phyloP scores from a whole-genome alignment of 92 coral and sea anemone species.

The Porites evermanni region DNA sequence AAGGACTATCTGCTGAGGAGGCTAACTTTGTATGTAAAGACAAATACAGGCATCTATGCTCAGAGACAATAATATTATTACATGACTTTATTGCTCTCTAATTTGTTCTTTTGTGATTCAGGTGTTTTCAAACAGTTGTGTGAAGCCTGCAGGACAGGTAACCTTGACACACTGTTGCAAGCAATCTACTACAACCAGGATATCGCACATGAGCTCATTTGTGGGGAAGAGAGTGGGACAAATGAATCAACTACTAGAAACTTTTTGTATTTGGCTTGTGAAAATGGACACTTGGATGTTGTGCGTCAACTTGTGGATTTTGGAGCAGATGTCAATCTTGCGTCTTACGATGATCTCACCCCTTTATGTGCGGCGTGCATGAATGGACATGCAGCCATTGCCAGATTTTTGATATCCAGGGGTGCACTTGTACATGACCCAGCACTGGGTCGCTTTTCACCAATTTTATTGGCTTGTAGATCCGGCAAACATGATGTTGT shows the following conservation, averaged over 20 bases:
- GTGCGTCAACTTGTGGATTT: slow-evolving; percentile 80
- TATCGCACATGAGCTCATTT: slow-evolving; percentile 61
- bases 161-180: slow-evolving; percentile 79
- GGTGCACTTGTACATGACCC: slow-evolving; percentile 78
- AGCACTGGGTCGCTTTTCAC: slow-evolving; percentile 58
- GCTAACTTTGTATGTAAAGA: no score
- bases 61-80: not conserved
- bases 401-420: slow-evolving; percentile 63
- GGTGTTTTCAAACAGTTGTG: slow-evolving; percentile 73
- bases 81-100: not conserved
- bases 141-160: slow-evolving; percentile 85
- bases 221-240: slow-evolving; percentile 33
- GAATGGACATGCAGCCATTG: slow-evolving; percentile 83
- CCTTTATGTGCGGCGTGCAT: slow-evolving; percentile 88
- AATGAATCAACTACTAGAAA: slow-evolving; percentile 52
- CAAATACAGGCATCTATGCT: not conserved
- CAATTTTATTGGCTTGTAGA: slow-evolving; percentile 82
- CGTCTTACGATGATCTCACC: slow-evolving; percentile 60
- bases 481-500: slow-evolving; percentile 76
- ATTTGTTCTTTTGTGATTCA: slow-evolving; percentile 19
- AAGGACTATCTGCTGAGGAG: no score
- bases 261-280: slow-evolving; percentile 80
- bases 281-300: slow-evolving; percentile 82
- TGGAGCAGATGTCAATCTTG: slow-evolving; percentile 82
- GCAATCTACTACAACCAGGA: slow-evolving; percentile 73